Percentiles rank a stretch among this genome's conserved stretches.
phyloP scores from a whole-genome alignment of 2,113 vertebrate species.

The Podarcis raffonei region DNA sequence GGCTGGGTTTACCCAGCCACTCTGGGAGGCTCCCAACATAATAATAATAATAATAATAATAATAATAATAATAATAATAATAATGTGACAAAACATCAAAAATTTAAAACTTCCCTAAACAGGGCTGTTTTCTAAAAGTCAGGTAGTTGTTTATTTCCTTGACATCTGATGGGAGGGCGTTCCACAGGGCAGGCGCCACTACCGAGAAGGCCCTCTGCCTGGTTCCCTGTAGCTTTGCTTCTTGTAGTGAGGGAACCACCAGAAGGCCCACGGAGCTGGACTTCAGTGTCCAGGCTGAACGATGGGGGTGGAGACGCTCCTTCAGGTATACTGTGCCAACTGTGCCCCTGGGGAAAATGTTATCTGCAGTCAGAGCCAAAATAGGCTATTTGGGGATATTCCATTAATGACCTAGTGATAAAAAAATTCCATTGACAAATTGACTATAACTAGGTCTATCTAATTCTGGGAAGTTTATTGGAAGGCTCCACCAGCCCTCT shows the following conservation, averaged over 20 bases:
- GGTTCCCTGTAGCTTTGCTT: too few relatives aligned
- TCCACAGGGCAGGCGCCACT: too few relatives aligned
- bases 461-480: neutral
- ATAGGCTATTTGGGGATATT: neutral
- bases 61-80: too few relatives aligned
- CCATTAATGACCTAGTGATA: neutral
- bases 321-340: neutral
- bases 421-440: neutral
- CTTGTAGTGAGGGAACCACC: too few relatives aligned
- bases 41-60: too few relatives aligned
- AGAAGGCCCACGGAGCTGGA: too few relatives aligned
- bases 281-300: neutral
- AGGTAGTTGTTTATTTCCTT: neutral
- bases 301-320: neutral
- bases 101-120: too few relatives aligned
- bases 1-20: too few relatives aligned
- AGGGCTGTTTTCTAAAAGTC: neutral
- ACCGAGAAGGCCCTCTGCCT: too few relatives aligned
- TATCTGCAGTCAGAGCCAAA: neutral
- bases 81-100: too few relatives aligned
- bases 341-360: neutral
- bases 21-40: too few relatives aligned
- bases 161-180: neutral
- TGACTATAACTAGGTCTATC: neutral
- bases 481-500: neutral